Percentiles rank a stretch among this genome's conserved stretches.
Evolutionary conservation across 2,888 invertebrate genomes (phyloP).

Genomic region (Melieria picta): DNA sequence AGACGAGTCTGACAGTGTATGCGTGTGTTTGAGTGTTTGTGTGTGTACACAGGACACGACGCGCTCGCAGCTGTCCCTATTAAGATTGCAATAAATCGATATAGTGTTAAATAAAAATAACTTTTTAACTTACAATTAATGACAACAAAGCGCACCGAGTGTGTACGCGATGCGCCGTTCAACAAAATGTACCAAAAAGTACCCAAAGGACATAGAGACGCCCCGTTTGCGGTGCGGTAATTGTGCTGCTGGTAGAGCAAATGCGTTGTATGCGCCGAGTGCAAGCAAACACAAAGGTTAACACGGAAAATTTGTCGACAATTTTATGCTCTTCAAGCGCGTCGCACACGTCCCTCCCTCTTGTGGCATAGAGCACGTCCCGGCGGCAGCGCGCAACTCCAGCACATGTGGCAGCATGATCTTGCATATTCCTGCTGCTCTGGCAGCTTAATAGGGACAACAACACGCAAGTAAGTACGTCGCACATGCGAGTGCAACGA

Average conservation of each 20-base stretch:
- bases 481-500: too few relatives aligned
- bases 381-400: too few relatives aligned
- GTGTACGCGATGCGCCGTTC: neutral
- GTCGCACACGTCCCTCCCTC: too few relatives aligned
- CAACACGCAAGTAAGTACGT: too few relatives aligned
- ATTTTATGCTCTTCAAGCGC: slow-evolving; percentile 37
- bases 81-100: slow-evolving; percentile 41
- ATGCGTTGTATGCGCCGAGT: slow-evolving; percentile 2
- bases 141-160: slow-evolving; percentile 36
- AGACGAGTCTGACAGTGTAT: neutral
- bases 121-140: slow-evolving; percentile 58
- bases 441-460: too few relatives aligned
- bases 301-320: slow-evolving; percentile 52
- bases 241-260: slow-evolving; percentile 19
- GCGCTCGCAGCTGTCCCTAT: slow-evolving; percentile 33
- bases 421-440: too few relatives aligned
- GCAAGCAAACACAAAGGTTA: slow-evolving; percentile 45
- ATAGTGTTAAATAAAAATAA: slow-evolving; percentile 46
- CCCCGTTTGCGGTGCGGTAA: slow-evolving; percentile 16
- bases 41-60: slow-evolving; percentile 35
- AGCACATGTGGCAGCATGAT: too few relatives aligned
- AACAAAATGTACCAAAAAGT: neutral
- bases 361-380: too few relatives aligned
- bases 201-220: too few relatives aligned
- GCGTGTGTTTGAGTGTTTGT: neutral